Evolutionary conservation across 2,113 vertebrate genomes (phyloP), one percentile per base, ranked within the genome.

Genomic region (Protobothrops mucrosquamatus): DNA sequence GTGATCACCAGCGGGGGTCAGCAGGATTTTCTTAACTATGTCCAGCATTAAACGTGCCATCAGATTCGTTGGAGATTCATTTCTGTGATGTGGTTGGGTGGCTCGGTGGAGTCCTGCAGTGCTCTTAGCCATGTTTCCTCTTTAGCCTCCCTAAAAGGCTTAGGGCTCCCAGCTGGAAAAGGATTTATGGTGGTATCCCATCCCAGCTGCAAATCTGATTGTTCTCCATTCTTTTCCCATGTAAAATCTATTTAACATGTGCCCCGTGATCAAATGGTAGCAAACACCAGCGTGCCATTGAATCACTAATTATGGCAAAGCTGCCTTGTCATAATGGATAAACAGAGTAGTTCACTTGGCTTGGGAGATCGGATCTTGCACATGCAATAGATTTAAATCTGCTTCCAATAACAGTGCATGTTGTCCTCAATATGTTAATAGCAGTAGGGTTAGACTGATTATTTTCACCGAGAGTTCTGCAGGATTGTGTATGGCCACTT

Each of bases 1-100:
- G 69, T 92, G 87, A 92, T 93, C 93, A 93, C 34, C 91, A 92
- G 91, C 93, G 89, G 89, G 85, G 1, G 11, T 94, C 92, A 74
- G 92, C 88, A 85, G 64, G 64, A 94, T 91, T 91, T 94, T 89
- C 12, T 56, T 11, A 61, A 23, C 55, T 88, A 89, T 48, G 61
- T 43, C 52, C 14, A 89, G 87, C 69, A 86, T 89, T 93, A 89
- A 86, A 85, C 55, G n/a, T 89, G 91, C 54, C 24, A 93, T 57
- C 74, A 86, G 93, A 92, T 93, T 89, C 69, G 55, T 59, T 92
- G 57, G 74, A 93, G 74, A 90, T 90, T 90, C 92, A 90, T 93
- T 69, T 87, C 89, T 90, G 89, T 51, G 46, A 85, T 51, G n/a
- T 87, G 46, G 89, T 81, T 85, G 69, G 88, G 43, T 93, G 55